A percentile compares a stretch with the other conserved stretches of the same genome.
These are phyloP conservation scores for Masnerella sp. DNA, from an alignment of 2,888 invertebrate genomes.

Conservation along the genomic window DNA sequence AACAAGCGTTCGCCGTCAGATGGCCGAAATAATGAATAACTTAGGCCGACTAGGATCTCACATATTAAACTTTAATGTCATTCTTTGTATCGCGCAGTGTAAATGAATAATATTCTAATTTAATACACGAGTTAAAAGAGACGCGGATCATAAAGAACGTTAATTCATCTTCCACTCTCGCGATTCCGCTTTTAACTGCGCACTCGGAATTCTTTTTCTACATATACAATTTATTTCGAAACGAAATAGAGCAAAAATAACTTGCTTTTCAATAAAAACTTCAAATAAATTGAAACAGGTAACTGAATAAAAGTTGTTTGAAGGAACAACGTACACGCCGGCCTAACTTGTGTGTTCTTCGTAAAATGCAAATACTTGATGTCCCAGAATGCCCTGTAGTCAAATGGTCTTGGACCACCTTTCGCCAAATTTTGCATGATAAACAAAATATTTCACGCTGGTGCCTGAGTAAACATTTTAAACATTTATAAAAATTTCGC, in stretches of 20 bases:
- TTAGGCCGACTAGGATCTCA: background rate
- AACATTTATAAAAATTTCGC: no score
- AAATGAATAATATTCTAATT: constrained; percentile 33
- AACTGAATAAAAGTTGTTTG: constrained; percentile 42
- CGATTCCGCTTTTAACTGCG: constrained; percentile 16
- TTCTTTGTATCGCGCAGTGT: constrained; percentile 27
- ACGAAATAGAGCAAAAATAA: constrained; percentile 23
- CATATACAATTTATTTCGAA: constrained; percentile 25
- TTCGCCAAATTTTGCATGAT: no score
- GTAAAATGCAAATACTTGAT: constrained; percentile 30
- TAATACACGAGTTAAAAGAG: constrained; percentile 14
- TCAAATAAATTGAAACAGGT: constrained; percentile 38
- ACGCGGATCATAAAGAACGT: constrained; percentile 27
- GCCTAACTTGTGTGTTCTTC: constrained; percentile 29
- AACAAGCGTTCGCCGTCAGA: constrained; percentile 17
- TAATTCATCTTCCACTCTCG: constrained; percentile 22
- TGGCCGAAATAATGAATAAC: constrained; percentile 21
- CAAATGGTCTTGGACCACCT: constrained; percentile 7
- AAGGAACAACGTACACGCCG: constrained; percentile 15
- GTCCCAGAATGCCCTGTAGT: constrained; percentile 7
- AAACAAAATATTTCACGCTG: no score
- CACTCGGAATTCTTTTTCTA: constrained; percentile 24
- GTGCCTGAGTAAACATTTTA: no score
- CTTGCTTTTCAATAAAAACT: constrained; percentile 32
- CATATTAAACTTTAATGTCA: constrained; percentile 25